Conservation (phyloP, 2,797 vertebrate species). For the Paedocypris micromegethes region DNA sequence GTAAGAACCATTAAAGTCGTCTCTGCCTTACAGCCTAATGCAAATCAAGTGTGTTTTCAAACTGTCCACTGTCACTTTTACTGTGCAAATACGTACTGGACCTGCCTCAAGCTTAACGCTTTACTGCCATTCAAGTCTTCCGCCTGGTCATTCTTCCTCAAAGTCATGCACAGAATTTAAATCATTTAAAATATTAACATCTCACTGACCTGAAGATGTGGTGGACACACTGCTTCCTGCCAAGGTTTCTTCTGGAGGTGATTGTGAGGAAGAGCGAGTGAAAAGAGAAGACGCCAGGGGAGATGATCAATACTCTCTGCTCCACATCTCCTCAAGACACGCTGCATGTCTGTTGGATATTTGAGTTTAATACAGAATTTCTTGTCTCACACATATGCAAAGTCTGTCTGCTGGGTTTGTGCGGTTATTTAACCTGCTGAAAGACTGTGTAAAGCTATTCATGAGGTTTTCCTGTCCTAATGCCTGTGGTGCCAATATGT, state of each 20-base stretch:
- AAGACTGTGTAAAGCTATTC: too few species aligned
- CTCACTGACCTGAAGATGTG: constrained; percentile 26
- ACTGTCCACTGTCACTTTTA: background rate
- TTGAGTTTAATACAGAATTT: too few species aligned
- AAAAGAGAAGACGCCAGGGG: constrained; percentile 3
- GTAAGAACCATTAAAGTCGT: too few species aligned
- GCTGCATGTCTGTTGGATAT: constrained; percentile 11
- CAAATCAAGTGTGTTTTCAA: too few species aligned
- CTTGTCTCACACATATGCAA: too few species aligned
- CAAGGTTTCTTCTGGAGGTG: constrained; percentile 22
- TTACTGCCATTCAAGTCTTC: background rate
- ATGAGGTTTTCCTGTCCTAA: too few species aligned
- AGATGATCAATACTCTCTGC: constrained; percentile 23
- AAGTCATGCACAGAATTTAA: constrained; percentile 17
- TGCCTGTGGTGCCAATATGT: too few species aligned
- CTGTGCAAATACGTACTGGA: constrained; percentile 6
- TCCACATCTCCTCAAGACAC: constrained; percentile 15
- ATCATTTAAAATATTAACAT: constrained; percentile 10
- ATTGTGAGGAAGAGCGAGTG: constrained; percentile 23
- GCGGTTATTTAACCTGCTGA: too few species aligned
- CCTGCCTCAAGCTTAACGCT: constrained; percentile 2
- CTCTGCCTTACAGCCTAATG: too few species aligned
- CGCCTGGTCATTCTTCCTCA: background rate
- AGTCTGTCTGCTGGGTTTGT: too few species aligned
- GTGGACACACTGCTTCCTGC: constrained; percentile 21